Evolutionary conservation across 1,140 invertebrate species (phyloP).

Genomic region (Tachypleus tridentatus): DNA sequence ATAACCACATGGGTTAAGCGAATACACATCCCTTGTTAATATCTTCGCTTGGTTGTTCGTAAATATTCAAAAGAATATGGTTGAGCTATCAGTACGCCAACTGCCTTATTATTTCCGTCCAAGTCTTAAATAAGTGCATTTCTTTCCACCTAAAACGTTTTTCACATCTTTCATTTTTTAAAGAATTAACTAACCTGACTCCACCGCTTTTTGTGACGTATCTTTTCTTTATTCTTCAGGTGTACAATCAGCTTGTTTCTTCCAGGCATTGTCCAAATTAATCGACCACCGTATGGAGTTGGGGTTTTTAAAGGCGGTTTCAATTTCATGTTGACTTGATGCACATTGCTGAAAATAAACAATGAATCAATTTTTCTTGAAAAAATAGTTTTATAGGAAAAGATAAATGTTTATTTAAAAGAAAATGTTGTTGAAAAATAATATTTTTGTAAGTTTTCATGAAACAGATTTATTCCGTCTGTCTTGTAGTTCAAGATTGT

Average conservation of each 20-base stretch:
- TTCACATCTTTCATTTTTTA: too few relatives aligned
- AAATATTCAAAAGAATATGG: too few relatives aligned
- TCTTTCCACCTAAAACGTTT: background rate
- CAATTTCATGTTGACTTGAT: conserved; percentile 78
- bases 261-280: conserved; percentile 89
- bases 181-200: conserved; percentile 22
- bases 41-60: too few relatives aligned
- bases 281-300: conserved; percentile 87
- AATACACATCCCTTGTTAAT: too few relatives aligned
- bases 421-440: too few relatives aligned
- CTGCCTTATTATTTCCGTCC: background rate
- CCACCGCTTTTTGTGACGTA: conserved; percentile 48
- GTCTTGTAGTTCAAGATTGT: too few relatives aligned
- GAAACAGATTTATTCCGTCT: too few relatives aligned
- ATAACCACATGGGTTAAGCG: too few relatives aligned
- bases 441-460: too few relatives aligned
- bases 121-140: background rate
- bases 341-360: conserved; percentile 49
- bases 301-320: conserved; percentile 82
- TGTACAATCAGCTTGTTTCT: conserved; percentile 97
- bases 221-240: conserved; percentile 92
- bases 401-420: background rate
- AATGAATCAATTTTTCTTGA: background rate
- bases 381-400: background rate
- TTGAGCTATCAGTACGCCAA: background rate